Evolutionary conservation across 1,140 invertebrate species (phyloP), one percentile per base, ranked within the genome.

Genomic region (Drosophila ironensis): DNA sequence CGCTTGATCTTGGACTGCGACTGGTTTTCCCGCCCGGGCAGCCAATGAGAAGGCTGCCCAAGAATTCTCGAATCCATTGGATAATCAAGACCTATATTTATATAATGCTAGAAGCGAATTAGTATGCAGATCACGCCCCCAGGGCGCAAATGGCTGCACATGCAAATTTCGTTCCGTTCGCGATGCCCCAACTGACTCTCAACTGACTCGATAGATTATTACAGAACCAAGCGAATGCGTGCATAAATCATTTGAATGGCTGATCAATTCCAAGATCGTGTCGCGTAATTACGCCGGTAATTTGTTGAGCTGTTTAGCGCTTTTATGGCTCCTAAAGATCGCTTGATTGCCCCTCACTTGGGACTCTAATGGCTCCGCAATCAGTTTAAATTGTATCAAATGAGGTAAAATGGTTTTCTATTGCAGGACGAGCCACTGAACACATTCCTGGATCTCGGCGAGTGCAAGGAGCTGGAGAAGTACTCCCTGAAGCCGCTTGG

Each of bases 351-450:
- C 8, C 11, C 8, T n/a, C 14, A 11, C 27, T 41, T 44, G 16
- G 37, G 6, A 22, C 33, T 45, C 11, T 1, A 47, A 47, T 33
- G 11, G 48, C n/a, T 37, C 14, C 9, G 5, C 27, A 53, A 38
- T 57, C 46, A 16, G 2, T 30, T 35, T 6, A 48, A 61, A 47
- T 27, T 27, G n/a, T 5, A 16, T 30, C 9, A 33, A 14, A 44
- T 9, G n/a, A n/a, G n/a, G n/a, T n/a, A n/a, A n/a, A 22, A 20
- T 17, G 3, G 12, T 16, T 14, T 4, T 8, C 12, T 9, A 6
- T 75, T 93, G 93, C 89, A 92, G 56, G 94, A 94, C 60, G 94
- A 94, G 67, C 94, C 94, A 0, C 86, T 94, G 0, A 94, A 94
- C 86, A 90, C 92, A 8, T 90, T 70, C 46, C 90, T 94, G 2